Evolutionary conservation across 1,140 invertebrate genomes (phyloP), one percentile per base, ranked within the genome.

Genomic region (Phymorhynchus buccinoides): DNA sequence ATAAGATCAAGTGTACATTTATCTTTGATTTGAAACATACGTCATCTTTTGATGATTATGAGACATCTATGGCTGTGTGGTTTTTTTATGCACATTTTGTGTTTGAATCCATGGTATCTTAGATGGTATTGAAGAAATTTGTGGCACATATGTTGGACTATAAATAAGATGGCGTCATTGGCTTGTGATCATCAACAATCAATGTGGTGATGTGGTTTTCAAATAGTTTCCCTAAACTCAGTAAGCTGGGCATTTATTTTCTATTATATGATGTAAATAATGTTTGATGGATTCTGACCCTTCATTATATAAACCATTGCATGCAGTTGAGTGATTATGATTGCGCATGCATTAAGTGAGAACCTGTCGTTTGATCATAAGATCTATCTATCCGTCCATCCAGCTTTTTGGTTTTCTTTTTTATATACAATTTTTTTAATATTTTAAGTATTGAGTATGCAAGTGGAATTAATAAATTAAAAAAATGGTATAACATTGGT

Each of bases 301-400:
- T 35, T 30, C 62, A 71, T 71, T 83, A 66, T 83, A 83, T 39
- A 83, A 44, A 83, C 22, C 62, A 66, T 83, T 66, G 39, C 56
- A 66, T 71, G 81, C 81, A 37, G 22, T 73, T 68, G 62, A 41
- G 12, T 81, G 80, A 44, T 66, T 35, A 35, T 66, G 22, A 35
- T 66, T 62, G 42, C 32, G 35, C 44, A 30, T 80, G 42, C 41
- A n/a, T 44, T n/a, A n/a, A 44, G 42, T 81, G 52, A 66, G 52
- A 3, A 73, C 12, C 62, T 41, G 66, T 42, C 41, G 16, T 41
- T 79, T 79, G 62, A 44, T 83, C 81, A 68, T 83, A 37, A 73
- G 81, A 68, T 35, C 41, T 73, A 83, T 83, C 62, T 66, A 66
- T 83, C 81, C 39, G 73, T 83, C 62, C 81, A 66, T 83, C 81